Percentiles rank a stretch among this genome's conserved stretches.
Evolutionary conservation across 1,140 invertebrate genomes (phyloP).

Genomic region (Zaprionus davidi): DNA sequence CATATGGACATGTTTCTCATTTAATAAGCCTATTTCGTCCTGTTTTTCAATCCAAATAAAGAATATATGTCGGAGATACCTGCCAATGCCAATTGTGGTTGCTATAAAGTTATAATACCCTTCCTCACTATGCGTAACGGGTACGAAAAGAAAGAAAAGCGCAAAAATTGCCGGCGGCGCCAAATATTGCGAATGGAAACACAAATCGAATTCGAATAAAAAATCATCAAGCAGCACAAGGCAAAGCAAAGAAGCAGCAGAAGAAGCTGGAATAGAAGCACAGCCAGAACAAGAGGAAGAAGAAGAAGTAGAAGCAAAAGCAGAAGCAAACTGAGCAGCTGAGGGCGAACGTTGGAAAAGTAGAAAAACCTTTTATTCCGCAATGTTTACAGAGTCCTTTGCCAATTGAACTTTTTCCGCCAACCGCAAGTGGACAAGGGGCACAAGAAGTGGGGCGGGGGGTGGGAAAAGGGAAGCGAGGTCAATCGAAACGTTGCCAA

Average conservation of each 20-base stretch:
- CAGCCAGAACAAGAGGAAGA: slow-evolving; percentile 10
- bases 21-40: too few species aligned
- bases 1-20: too few species aligned
- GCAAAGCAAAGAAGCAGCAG: slow-evolving; percentile 38
- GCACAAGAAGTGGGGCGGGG: background rate
- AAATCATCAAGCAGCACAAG: slow-evolving; percentile 10
- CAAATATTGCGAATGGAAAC: slow-evolving; percentile 52
- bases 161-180: slow-evolving; percentile 56
- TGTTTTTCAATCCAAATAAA: too few species aligned
- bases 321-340: slow-evolving; percentile 8
- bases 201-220: slow-evolving; percentile 46
- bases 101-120: too few species aligned
- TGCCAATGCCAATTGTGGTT: too few species aligned
- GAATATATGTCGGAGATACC: too few species aligned
- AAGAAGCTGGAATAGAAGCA: slow-evolving; percentile 7
- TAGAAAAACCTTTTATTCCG: slow-evolving; percentile 84
- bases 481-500: slow-evolving; percentile 34
- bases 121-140: too few species aligned
- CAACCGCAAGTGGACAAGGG: slow-evolving; percentile 34
- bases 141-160: slow-evolving; percentile 30
- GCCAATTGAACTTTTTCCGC: slow-evolving; percentile 79
- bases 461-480: background rate
- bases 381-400: slow-evolving; percentile 81
- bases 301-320: slow-evolving; percentile 44
- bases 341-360: slow-evolving; percentile 62